Conservation (phyloP, 2,113 vertebrate genomes). For the Pelecanus crispus region DNA sequence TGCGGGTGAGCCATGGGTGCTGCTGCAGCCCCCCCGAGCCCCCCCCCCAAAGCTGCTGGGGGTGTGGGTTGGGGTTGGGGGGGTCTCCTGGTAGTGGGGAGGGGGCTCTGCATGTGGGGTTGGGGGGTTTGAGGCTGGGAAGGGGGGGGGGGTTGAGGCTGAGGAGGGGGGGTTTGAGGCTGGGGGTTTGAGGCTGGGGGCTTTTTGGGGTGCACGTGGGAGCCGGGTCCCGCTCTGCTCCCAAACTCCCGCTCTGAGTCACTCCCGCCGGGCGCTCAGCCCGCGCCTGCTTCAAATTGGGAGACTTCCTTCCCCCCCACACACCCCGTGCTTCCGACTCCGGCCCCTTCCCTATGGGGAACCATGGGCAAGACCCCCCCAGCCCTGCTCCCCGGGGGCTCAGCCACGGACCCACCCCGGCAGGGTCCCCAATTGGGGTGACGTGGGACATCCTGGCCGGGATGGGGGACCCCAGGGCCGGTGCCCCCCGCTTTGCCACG, state of each 20-base stretch:
- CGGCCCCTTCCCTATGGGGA: not conserved
- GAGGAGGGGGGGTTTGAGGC: not conserved
- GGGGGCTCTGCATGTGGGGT: too few relatives aligned
- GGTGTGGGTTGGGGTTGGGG: too few relatives aligned
- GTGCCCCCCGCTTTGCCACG: not conserved
- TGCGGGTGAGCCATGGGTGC: conserved; percentile 73
- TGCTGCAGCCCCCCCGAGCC: too few relatives aligned
- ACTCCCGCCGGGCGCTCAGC: not conserved
- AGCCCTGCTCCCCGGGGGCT: not conserved
- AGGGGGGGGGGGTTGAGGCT: not conserved
- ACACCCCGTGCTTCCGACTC: not conserved
- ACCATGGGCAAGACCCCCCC: not conserved
- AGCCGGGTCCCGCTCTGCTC: not conserved
- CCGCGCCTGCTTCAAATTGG: not conserved
- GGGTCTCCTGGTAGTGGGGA: too few relatives aligned
- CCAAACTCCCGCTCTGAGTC: not conserved
- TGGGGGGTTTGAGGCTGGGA: not conserved
- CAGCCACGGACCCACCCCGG: not conserved
- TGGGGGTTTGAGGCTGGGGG: not conserved
- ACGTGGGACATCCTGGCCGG: not conserved
- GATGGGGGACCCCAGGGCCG: not conserved
- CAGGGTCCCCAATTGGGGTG: not conserved
- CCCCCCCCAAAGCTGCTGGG: too few relatives aligned
- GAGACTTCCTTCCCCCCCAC: too few relatives aligned
- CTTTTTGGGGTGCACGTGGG: not conserved